Percentiles rank a stretch among this genome's conserved stretches.
These are phyloP conservation scores for Tychaedon coryphoeus DNA, from an alignment of 2,113 vertebrate genomes.

Conservation along the genomic window DNA sequence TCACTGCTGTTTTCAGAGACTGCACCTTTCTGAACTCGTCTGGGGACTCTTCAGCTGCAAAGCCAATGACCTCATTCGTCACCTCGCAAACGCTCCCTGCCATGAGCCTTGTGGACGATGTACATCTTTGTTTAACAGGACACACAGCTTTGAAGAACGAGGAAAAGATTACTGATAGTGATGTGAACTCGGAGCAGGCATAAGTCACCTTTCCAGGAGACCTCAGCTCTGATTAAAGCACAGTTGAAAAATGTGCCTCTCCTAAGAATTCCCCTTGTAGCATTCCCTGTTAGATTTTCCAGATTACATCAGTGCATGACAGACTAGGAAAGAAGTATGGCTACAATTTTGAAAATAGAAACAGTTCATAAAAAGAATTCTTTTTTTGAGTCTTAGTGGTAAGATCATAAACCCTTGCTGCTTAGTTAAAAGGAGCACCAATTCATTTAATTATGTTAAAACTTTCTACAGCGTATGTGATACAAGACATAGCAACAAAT, in stretches of 20 bases:
- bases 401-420: neutral
- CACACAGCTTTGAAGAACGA: neutral
- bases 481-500: neutral
- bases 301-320: neutral
- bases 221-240: conserved; percentile 20
- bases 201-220: conserved; percentile 28
- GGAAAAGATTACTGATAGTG: neutral
- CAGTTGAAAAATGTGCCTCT: neutral
- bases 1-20: neutral
- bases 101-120: neutral
- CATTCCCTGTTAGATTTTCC: neutral
- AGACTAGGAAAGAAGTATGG: neutral
- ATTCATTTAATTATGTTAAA: neutral
- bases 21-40: neutral
- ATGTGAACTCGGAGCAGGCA: conserved; percentile 11
- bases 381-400: neutral
- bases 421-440: neutral
- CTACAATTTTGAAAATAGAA: neutral
- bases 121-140: conserved; percentile 27
- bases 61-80: conserved; percentile 30
- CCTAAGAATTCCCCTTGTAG: neutral
- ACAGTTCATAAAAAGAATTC: neutral
- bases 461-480: neutral
- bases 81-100: neutral
- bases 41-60: neutral